Percentiles rank a stretch among this genome's conserved stretches.
These are phyloP conservation scores for Fabriciana adippe DNA, from an alignment of 2,888 invertebrate genomes.

Conservation along the genomic window DNA sequence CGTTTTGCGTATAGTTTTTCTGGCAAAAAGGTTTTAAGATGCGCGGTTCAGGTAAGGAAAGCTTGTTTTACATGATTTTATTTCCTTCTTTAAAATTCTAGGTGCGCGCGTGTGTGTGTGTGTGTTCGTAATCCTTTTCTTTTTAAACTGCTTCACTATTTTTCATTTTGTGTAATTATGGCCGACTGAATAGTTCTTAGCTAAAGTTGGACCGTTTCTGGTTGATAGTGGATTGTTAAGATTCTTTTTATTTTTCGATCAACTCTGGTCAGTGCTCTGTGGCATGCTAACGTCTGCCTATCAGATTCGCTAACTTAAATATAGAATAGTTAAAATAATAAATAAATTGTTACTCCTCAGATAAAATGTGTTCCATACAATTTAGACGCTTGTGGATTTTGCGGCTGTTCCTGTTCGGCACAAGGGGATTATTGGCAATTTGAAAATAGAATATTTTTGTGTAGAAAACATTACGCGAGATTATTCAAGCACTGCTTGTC, in stretches of 20 bases:
- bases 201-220: no score
- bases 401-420: slow-evolving; percentile 70
- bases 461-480: slow-evolving; percentile 67
- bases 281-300: no score
- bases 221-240: no score
- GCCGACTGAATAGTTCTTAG: no score
- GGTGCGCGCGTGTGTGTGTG: no score
- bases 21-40: slow-evolving; percentile 63
- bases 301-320: no score
- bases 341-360: slow-evolving; percentile 45
- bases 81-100: no score
- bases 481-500: slow-evolving; percentile 70
- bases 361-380: slow-evolving; percentile 80
- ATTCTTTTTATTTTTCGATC: no score
- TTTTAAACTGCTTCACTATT: no score
- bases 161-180: no score
- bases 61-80: background rate
- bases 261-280: no score
- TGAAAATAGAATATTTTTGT: slow-evolving; percentile 73
- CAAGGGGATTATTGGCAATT: slow-evolving; percentile 84
- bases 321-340: background rate
- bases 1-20: slow-evolving; percentile 72
- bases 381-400: slow-evolving; percentile 69
- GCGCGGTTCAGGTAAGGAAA: slow-evolving; percentile 41
- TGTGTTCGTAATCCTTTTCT: no score